These are phyloP conservation scores for Electrophaes corylata DNA, from an alignment of 2,888 invertebrate species.

Conservation along the genomic window DNA sequence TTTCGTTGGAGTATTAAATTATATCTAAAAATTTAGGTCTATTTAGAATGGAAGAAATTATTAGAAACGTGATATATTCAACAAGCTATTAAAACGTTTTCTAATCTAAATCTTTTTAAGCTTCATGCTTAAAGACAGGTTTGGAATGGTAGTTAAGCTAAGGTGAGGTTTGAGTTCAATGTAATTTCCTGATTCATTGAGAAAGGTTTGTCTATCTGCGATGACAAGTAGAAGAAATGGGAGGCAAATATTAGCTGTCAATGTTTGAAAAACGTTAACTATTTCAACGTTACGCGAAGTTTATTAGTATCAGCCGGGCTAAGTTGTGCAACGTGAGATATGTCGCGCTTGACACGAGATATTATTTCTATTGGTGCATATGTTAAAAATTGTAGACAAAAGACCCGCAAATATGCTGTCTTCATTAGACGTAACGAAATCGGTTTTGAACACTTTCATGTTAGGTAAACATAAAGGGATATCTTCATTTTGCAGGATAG, in stretches of 20 bases:
- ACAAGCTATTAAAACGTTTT: neutral
- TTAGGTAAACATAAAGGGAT: too few relatives aligned
- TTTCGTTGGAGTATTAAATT: neutral
- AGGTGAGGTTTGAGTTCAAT: conserved; percentile 7
- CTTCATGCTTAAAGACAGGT: neutral
- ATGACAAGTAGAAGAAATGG: conserved; percentile 6
- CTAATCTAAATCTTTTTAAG: neutral
- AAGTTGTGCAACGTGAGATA: too few relatives aligned
- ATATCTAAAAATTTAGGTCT: neutral
- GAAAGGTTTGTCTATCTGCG: neutral
- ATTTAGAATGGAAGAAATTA: neutral
- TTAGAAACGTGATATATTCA: neutral
- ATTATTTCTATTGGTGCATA: too few relatives aligned
- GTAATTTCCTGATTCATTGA: conserved; percentile 11
- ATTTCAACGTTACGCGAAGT: too few relatives aligned
- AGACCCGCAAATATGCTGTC: too few relatives aligned
- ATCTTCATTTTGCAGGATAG: too few relatives aligned
- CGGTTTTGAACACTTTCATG: too few relatives aligned
- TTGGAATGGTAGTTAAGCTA: neutral
- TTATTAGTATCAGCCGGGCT: too few relatives aligned
- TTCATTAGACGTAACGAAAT: too few relatives aligned
- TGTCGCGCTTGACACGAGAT: too few relatives aligned
- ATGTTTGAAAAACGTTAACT: conserved; percentile 10
- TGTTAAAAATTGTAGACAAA: too few relatives aligned
- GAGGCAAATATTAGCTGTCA: conserved; percentile 13